Percentiles rank a stretch among this genome's conserved stretches.
Evolutionary conservation across 2,113 vertebrate species (phyloP).

Genomic region (Progne subis): DNA sequence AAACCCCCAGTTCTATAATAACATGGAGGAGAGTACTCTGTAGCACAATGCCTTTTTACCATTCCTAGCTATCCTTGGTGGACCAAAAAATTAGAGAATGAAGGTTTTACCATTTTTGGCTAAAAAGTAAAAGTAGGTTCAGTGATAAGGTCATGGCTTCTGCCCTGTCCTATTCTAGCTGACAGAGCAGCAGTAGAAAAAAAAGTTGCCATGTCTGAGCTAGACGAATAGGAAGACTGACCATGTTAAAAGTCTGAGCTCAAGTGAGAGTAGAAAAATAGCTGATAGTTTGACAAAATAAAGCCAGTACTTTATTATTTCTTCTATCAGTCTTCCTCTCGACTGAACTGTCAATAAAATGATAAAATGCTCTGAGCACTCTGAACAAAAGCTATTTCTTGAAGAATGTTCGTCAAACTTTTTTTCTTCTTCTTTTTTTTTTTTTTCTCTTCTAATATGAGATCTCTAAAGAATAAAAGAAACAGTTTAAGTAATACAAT

Average conservation of each 20-base stretch:
- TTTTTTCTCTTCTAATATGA: neutral
- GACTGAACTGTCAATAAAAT: constrained; percentile 11
- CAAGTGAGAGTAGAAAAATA: neutral
- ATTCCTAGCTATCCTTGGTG: neutral
- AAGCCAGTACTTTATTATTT: neutral
- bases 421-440: neutral
- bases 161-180: neutral
- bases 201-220: neutral
- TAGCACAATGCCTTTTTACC: neutral
- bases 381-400: neutral
- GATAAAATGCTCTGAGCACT: neutral
- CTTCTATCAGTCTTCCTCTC: neutral
- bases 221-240: constrained; percentile 4
- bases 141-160: neutral
- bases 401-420: neutral
- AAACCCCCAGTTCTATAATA: neutral
- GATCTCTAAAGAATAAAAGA: constrained; percentile 18
- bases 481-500: neutral
- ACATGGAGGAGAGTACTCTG: neutral
- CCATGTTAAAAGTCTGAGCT: constrained; percentile 1
- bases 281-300: constrained; percentile 7
- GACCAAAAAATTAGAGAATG: neutral
- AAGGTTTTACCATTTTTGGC: neutral
- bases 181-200: neutral
- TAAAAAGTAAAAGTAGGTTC: neutral